Evolutionary conservation across 2,113 vertebrate species (phyloP).

Genomic region (Dicrurus megarhynchus): DNA sequence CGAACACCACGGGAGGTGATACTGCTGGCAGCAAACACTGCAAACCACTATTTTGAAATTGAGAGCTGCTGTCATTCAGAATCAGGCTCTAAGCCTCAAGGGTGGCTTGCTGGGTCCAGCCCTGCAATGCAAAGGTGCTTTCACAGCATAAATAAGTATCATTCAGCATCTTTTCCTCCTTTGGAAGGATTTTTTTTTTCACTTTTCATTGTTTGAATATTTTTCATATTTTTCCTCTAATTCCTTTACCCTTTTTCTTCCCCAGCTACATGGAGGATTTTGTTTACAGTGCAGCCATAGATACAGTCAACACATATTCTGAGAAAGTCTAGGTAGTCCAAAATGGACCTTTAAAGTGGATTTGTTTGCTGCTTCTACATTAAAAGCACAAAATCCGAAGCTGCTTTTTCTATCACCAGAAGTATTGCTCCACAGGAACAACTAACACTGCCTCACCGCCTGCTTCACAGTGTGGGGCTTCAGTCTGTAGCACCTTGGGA

Average conservation of each 20-base stretch:
- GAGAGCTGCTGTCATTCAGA: neutral
- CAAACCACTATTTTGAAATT: rapidly evolving
- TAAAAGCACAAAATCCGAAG: neutral
- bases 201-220: slow-evolving; percentile 18
- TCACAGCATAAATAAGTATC: neutral
- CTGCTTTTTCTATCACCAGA: neutral
- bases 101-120: neutral
- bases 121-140: neutral
- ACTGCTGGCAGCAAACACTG: neutral
- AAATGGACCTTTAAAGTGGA: neutral
- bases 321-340: neutral
- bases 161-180: neutral
- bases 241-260: neutral
- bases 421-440: neutral
- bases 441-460: neutral
- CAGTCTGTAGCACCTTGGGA: neutral
- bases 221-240: neutral
- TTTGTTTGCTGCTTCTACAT: neutral
- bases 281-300: slow-evolving; percentile 13
- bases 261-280: neutral
- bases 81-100: neutral
- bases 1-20: rapidly evolving
- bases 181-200: neutral
- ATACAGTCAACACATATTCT: neutral
- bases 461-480: neutral